A percentile compares a stretch with the other conserved stretches of the same genome.
Evolutionary conservation across 2,113 vertebrate species (phyloP).

Genomic region (Noturus placidus): DNA sequence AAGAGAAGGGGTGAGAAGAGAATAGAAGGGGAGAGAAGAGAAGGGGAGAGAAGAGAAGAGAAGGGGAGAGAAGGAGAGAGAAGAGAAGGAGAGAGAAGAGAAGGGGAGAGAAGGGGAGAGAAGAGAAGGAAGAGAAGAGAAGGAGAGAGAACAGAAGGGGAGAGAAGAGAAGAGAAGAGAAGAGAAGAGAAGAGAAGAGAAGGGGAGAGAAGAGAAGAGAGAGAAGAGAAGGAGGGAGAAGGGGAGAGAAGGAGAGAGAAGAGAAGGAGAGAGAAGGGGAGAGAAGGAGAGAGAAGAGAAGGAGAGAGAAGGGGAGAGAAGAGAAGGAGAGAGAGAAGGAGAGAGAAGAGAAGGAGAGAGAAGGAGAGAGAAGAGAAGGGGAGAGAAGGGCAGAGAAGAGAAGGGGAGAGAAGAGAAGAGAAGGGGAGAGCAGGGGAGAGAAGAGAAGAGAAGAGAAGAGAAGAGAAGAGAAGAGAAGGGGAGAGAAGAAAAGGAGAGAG

Average conservation of each 20-base stretch:
- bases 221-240: too few species aligned
- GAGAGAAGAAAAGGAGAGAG: constrained; percentile 32
- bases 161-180: constrained; percentile 43
- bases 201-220: constrained; percentile 53
- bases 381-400: neutral
- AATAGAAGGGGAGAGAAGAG: neutral
- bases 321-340: constrained; percentile 44
- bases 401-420: constrained; percentile 22
- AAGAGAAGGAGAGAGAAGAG: neutral
- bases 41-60: constrained; percentile 67
- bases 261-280: neutral
- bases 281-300: constrained; percentile 38
- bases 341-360: constrained; percentile 68
- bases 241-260: neutral
- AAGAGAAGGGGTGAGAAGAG: neutral
- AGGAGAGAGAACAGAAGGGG: neutral
- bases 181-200: neutral
- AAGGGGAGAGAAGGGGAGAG: constrained; percentile 68
- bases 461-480: neutral
- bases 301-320: constrained; percentile 57
- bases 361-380: neutral
- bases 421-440: constrained; percentile 21
- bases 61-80: constrained; percentile 64
- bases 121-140: constrained; percentile 50
- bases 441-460: neutral